These are phyloP conservation scores for Phenganax marumi DNA, from an alignment of 92 coral and sea anemone genomes.

Conservation along the genomic window DNA sequence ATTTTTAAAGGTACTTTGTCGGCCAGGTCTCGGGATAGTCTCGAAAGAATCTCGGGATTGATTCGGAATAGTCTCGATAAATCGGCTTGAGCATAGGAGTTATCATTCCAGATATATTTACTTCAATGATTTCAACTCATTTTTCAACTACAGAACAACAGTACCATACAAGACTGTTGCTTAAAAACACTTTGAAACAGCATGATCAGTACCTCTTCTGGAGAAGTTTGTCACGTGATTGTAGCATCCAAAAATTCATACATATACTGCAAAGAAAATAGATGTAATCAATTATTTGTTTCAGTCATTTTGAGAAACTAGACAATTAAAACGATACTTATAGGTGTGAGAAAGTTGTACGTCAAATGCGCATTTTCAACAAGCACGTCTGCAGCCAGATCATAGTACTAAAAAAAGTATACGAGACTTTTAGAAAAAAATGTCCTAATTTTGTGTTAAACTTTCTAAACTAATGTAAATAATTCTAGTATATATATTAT, in stretches of 20 bases:
- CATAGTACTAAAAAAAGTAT: constrained; percentile 71
- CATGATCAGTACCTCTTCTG: constrained; percentile 78
- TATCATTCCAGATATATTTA: too few relatives aligned
- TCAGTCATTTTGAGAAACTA: neutral
- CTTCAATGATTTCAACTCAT: too few relatives aligned
- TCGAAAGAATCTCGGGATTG: too few relatives aligned
- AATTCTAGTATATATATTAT: too few relatives aligned
- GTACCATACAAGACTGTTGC: neutral
- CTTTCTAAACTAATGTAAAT: too few relatives aligned
- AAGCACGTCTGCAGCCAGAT: constrained; percentile 93
- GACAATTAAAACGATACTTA: constrained; percentile 43
- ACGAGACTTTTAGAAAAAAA: too few relatives aligned
- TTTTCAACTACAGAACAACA: neutral
- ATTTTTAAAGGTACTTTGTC: too few relatives aligned
- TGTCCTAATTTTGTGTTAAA: too few relatives aligned
- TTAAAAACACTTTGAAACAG: neutral
- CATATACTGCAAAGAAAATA: constrained; percentile 71
- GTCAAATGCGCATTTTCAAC: constrained; percentile 98
- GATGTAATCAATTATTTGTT: neutral
- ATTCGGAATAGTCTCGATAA: too few relatives aligned
- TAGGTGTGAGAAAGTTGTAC: constrained; percentile 85
- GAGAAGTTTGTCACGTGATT: constrained; percentile 93
- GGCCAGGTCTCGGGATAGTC: too few relatives aligned
- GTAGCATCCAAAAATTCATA: constrained; percentile 96
- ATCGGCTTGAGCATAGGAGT: too few relatives aligned